These are phyloP conservation scores for Andrena minutula DNA, from an alignment of 2,888 invertebrate species.

Conservation along the genomic window DNA sequence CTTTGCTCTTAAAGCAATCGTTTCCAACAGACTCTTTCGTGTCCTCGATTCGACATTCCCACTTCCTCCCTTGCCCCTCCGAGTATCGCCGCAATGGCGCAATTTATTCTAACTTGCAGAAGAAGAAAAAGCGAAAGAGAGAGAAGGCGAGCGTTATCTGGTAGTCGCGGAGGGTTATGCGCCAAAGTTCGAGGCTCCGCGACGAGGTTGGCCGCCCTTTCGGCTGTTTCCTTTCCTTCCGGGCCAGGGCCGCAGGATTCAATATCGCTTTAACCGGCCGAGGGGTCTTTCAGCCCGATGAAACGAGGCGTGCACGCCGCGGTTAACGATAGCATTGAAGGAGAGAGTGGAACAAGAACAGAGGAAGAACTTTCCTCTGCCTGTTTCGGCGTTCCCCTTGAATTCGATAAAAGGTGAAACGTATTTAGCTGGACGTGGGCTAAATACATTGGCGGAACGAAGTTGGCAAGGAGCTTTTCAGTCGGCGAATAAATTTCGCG, in stretches of 20 bases:
- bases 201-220: background rate
- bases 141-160: background rate
- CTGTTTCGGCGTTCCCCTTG: constrained; percentile 6
- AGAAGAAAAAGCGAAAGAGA: background rate
- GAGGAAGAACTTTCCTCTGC: constrained; percentile 4
- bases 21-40: constrained; percentile 5
- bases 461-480: background rate
- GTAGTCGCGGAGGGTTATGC: background rate
- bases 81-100: constrained; percentile 24
- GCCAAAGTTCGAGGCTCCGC: constrained; percentile 5
- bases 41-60: constrained; percentile 8
- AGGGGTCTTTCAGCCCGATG: constrained; percentile 2
- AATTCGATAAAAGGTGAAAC: constrained; percentile 25
- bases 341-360: constrained; percentile 16
- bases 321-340: constrained; percentile 35
- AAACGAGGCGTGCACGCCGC: constrained; percentile 1
- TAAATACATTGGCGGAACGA: background rate
- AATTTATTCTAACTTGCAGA: constrained; percentile 27
- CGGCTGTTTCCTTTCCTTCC: constrained; percentile 22
- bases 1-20: constrained; percentile 5
- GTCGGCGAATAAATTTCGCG: background rate
- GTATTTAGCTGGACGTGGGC: constrained; percentile 1
- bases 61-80: constrained; percentile 4
- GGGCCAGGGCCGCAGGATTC: constrained; percentile 33
- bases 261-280: constrained; percentile 27